These are phyloP conservation scores for Xiphophorus couchianus DNA, from an alignment of 2,113 vertebrate species.

Conservation along the genomic window DNA sequence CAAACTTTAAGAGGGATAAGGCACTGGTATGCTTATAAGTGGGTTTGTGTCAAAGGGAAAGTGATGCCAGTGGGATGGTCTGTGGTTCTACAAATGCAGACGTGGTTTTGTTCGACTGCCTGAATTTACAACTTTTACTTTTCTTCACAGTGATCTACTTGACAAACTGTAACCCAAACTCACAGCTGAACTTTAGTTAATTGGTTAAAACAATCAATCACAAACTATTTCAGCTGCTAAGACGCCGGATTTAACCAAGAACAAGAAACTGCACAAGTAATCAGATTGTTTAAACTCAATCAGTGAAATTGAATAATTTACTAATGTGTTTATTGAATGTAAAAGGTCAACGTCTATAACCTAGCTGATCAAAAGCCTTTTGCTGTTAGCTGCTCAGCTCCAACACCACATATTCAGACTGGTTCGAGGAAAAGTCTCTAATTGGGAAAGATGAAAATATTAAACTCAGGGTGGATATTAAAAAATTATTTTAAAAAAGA, in stretches of 20 bases:
- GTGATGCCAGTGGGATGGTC: conserved; percentile 1
- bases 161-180: background rate
- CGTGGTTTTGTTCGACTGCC: background rate
- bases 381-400: background rate
- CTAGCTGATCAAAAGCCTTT: background rate
- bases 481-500: background rate
- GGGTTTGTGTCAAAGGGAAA: conserved; percentile 36
- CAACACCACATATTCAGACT: background rate
- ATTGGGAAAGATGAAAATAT: background rate
- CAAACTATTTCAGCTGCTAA: background rate
- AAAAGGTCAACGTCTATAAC: background rate
- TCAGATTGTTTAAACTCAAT: conserved; percentile 22
- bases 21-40: conserved; percentile 32
- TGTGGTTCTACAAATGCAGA: background rate
- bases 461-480: background rate
- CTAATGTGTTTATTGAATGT: conserved; percentile 19
- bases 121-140: conserved; percentile 1
- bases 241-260: background rate
- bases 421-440: background rate
- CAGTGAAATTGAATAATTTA: conserved; percentile 18
- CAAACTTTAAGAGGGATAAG: conserved; percentile 25
- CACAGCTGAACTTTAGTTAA: background rate
- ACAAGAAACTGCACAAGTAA: background rate
- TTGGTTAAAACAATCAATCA: background rate
- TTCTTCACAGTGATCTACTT: background rate